These are phyloP conservation scores for Achlya flavicornis DNA, from an alignment of 2,888 invertebrate species.

Conservation along the genomic window DNA sequence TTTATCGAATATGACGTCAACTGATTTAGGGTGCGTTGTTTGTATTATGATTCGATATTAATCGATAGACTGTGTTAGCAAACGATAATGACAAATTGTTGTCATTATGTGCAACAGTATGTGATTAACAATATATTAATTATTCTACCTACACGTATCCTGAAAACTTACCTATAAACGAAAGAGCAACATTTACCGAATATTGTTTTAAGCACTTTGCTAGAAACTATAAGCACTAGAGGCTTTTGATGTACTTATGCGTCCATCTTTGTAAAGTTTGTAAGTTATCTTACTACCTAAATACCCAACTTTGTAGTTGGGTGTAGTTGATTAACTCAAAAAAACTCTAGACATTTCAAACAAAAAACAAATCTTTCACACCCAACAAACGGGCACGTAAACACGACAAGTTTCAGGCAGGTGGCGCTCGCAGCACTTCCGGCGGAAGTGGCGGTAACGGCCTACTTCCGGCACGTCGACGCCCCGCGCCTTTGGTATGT, in stretches of 20 bases:
- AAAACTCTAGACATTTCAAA: constrained; percentile 28
- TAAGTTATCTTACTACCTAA: too few species aligned
- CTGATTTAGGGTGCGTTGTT: background rate
- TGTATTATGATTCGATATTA: constrained; percentile 10
- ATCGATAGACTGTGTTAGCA: constrained; percentile 6
- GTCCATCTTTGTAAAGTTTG: too few species aligned
- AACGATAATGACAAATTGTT: too few species aligned
- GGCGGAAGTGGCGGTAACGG: constrained; percentile 63
- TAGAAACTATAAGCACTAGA: background rate
- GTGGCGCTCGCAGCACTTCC: constrained; percentile 51
- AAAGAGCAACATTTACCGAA: too few species aligned
- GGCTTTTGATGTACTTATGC: too few species aligned
- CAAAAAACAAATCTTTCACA: constrained; percentile 40
- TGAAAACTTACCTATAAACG: too few species aligned
- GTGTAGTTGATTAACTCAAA: constrained; percentile 11
- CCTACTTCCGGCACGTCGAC: constrained; percentile 64
- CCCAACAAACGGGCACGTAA: constrained; percentile 29
- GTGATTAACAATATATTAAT: constrained; percentile 16
- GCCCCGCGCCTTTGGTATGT: constrained; percentile 34
- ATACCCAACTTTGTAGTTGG: too few species aligned
- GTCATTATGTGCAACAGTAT: too few species aligned
- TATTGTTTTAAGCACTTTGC: constrained; percentile 10
- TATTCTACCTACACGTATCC: too few species aligned
- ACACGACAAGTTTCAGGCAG: constrained; percentile 57
- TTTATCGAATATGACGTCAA: constrained; percentile 23